Evolutionary conservation across 2,113 vertebrate species (phyloP).

Genomic region (Daphoenositta chrysoptera): DNA sequence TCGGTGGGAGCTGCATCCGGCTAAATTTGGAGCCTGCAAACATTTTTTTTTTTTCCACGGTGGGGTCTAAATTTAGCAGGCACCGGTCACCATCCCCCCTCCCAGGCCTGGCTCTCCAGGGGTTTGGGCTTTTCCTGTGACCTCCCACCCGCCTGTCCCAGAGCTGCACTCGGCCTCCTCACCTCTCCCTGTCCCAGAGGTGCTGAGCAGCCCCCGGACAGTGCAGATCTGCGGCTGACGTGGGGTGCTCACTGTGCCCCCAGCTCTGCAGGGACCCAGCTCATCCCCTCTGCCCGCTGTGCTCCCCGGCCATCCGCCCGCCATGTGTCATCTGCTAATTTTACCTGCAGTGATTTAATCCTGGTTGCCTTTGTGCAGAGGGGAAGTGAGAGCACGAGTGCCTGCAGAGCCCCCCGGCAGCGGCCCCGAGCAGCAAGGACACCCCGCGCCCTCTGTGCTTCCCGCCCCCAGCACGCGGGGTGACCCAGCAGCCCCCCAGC

Average conservation of each 20-base stretch:
- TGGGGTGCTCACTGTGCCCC: accelerated
- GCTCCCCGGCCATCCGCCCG: accelerated
- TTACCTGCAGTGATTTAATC: conserved; percentile 32
- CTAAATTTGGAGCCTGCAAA: conserved; percentile 34
- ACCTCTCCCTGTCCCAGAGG: not conserved
- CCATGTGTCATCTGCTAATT: conserved; percentile 21
- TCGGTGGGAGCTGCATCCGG: not conserved
- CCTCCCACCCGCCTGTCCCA: accelerated
- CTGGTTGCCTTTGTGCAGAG: not conserved
- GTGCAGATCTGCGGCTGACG: accelerated
- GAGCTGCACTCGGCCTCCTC: accelerated
- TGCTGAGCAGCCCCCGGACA: accelerated
- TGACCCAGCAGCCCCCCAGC: not conserved
- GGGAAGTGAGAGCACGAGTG: not conserved
- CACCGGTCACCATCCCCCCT: not conserved
- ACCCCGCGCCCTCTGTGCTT: not conserved
- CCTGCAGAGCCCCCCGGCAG: not conserved
- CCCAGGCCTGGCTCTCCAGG: not conserved
- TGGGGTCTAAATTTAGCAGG: conserved; percentile 44
- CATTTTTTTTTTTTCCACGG: not conserved
- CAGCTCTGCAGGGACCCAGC: not conserved
- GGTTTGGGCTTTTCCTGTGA: not conserved
- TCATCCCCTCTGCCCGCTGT: not conserved
- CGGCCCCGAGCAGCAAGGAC: not conserved
- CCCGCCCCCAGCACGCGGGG: accelerated